These are phyloP conservation scores for Salticus scenicus DNA, from an alignment of 2,888 invertebrate species.

Conservation along the genomic window DNA sequence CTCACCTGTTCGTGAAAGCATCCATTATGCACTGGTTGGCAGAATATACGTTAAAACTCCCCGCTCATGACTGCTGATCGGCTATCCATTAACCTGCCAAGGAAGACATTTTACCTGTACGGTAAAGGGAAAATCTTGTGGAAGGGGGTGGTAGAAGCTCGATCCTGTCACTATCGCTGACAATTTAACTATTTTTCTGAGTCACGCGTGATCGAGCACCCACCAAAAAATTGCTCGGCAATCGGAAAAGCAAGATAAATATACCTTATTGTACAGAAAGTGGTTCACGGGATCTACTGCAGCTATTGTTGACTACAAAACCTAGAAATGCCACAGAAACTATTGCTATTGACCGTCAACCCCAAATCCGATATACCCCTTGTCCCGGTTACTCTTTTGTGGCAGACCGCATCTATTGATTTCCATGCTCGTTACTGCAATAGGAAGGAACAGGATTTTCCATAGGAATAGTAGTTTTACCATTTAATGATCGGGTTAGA, in stretches of 20 bases:
- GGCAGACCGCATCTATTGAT: slow-evolving; percentile 51
- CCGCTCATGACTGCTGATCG: too few species aligned
- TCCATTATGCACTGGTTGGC: not conserved
- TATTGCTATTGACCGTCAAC: not conserved
- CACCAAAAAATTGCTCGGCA: slow-evolving; percentile 26
- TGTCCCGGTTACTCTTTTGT: not conserved
- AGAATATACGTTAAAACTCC: too few species aligned
- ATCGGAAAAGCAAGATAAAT: slow-evolving; percentile 60
- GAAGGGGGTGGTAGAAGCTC: not conserved
- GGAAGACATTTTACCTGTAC: not conserved
- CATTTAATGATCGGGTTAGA: slow-evolving; percentile 37
- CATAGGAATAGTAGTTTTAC: not conserved
- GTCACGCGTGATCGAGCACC: slow-evolving; percentile 51
- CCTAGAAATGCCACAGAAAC: not conserved
- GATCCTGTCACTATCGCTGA: slow-evolving; percentile 25
- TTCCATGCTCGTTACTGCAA: slow-evolving; percentile 24
- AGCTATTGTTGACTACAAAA: not conserved
- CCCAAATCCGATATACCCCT: slow-evolving; percentile 10
- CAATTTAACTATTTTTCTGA: slow-evolving; percentile 50
- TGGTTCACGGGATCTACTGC: not conserved
- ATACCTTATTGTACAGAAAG: slow-evolving; percentile 10
- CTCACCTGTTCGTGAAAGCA: not conserved
- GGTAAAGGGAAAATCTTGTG: not conserved
- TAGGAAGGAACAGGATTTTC: not conserved
- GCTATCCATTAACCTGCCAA: not conserved